Conservation (phyloP, 2,113 vertebrate genomes). For the Sigmodon hispidus region DNA sequence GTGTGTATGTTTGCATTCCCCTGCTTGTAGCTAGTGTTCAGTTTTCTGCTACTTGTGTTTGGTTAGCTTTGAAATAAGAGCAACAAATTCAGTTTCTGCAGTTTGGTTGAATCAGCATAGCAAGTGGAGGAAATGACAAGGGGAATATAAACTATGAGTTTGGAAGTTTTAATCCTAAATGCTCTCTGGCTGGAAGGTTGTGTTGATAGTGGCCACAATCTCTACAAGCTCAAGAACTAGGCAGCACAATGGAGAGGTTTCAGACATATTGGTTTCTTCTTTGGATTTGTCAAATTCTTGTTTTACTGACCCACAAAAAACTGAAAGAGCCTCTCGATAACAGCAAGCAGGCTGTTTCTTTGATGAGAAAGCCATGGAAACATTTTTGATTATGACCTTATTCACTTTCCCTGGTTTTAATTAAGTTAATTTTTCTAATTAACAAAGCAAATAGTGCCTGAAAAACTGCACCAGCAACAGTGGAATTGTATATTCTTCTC, state of each 20-base stretch:
- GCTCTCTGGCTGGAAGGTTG: constrained; percentile 76
- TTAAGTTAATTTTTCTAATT: constrained; percentile 73
- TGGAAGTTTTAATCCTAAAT: background rate
- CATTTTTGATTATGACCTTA: constrained; percentile 26
- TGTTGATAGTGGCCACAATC: constrained; percentile 59
- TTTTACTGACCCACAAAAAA: constrained; percentile 95
- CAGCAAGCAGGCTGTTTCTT: constrained; percentile 96
- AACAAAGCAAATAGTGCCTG: constrained; percentile 43
- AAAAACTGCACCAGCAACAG: constrained; percentile 47
- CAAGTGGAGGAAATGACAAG: background rate
- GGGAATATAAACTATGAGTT: background rate
- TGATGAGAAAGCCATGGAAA: constrained; percentile 82
- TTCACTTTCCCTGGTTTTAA: constrained; percentile 77
- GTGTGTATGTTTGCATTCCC: background rate
- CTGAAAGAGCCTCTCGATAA: constrained; percentile 94
- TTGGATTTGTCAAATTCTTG: constrained; percentile 96
- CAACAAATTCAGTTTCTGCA: background rate
- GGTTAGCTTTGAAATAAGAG: background rate
- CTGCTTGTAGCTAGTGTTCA: background rate
- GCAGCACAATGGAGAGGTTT: constrained; percentile 90
- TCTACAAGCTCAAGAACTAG: constrained; percentile 89
- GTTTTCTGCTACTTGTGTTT: background rate
- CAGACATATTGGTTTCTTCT: constrained; percentile 93
- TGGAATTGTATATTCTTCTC: constrained; percentile 68
- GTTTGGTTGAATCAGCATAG: background rate